Conservation (phyloP, 2,888 invertebrate species). For the Pecten maximus region DNA sequence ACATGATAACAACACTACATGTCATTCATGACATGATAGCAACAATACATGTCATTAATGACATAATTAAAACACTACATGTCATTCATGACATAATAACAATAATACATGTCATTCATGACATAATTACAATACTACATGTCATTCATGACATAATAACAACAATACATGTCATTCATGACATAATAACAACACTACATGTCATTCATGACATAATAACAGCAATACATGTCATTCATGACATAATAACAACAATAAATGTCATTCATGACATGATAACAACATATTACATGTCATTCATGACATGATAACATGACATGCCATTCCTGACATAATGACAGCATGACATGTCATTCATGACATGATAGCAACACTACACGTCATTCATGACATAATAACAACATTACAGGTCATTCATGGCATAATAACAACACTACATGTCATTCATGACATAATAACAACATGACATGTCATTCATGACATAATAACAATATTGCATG, state of each 20-base stretch:
- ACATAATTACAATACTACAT: not conserved
- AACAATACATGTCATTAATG: not conserved
- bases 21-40: not conserved
- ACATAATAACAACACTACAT: no score
- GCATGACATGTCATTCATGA: not conserved
- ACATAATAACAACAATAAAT: no score
- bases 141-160: not conserved
- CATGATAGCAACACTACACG: not conserved
- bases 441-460: no score
- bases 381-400: not conserved
- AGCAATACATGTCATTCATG: no score
- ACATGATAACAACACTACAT: not conserved
- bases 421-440: no score
- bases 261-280: no score
- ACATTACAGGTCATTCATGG: not conserved
- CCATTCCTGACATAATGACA: not conserved
- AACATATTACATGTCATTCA: no score
- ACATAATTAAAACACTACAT: not conserved
- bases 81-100: not conserved
- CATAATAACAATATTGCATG: not conserved
- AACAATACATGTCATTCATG: not conserved
- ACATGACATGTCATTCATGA: not conserved
- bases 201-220: no score
- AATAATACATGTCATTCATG: not conserved
- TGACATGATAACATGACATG: no score